A percentile compares a stretch with the other conserved stretches of the same genome.
phyloP scores from a whole-genome alignment of 2,888 invertebrate genomes.

The Apeira syringaria region DNA sequence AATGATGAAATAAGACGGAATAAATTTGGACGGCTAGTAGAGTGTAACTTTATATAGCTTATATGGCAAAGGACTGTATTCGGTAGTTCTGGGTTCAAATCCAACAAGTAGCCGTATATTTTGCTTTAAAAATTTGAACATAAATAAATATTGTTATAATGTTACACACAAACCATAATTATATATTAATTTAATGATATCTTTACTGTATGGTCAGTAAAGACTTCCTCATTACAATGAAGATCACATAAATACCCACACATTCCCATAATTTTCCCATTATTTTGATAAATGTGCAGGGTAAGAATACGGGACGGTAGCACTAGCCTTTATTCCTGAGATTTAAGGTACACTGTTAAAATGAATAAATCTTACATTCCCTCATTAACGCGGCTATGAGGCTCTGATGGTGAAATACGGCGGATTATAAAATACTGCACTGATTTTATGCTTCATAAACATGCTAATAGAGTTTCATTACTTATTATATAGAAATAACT shows the following conservation, averaged over 20 bases:
- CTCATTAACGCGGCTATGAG: conserved; percentile 26
- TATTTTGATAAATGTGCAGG: conserved; percentile 17
- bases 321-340: conserved; percentile 12
- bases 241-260: conserved; percentile 19
- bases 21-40: too few species aligned
- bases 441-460: conserved; percentile 8
- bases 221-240: conserved; percentile 18
- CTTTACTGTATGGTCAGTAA: conserved; percentile 6
- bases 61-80: too few species aligned
- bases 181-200: too few species aligned
- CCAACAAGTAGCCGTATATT: too few species aligned
- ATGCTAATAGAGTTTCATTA: neutral
- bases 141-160: too few species aligned
- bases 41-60: too few species aligned
- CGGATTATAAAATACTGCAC: conserved; percentile 23
- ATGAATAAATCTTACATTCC: conserved; percentile 28
- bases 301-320: conserved; percentile 11
- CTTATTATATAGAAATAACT: neutral
- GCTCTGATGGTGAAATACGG: conserved; percentile 22
- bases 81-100: too few species aligned
- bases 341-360: conserved; percentile 16
- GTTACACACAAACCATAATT: too few species aligned
- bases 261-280: conserved; percentile 20
- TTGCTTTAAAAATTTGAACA: too few species aligned
- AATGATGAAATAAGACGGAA: too few species aligned